Conservation (phyloP, 92 coral and sea anemone species). For the Virgularia gustaviana region DNA sequence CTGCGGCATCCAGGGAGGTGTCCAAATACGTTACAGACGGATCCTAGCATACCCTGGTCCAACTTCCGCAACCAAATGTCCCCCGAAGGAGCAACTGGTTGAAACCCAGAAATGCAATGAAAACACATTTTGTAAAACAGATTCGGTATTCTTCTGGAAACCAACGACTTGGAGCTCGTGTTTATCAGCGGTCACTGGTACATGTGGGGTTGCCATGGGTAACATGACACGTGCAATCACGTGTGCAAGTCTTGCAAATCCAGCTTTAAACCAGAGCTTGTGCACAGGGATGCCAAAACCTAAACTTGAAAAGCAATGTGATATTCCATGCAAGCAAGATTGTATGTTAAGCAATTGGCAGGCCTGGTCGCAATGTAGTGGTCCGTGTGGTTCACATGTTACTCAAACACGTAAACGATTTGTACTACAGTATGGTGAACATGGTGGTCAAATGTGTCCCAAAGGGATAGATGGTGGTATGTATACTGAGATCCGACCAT, state of each 20-base stretch:
- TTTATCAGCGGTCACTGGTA: slow-evolving; percentile 7
- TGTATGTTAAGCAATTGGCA: slow-evolving; percentile 21
- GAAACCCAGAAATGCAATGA: slow-evolving; percentile 22
- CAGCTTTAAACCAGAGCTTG: neutral
- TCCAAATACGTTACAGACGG: slow-evolving; percentile 4
- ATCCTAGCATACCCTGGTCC: slow-evolving; percentile 13
- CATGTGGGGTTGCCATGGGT: slow-evolving; percentile 10
- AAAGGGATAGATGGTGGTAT: neutral
- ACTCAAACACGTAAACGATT: slow-evolving; percentile 11
- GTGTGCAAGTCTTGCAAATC: neutral
- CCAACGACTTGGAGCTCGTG: slow-evolving; percentile 7
- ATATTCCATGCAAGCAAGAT: slow-evolving; percentile 19
- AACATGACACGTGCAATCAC: neutral
- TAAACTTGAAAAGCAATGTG: neutral
- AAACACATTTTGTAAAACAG: slow-evolving; percentile 1
- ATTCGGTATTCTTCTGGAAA: slow-evolving; percentile 6
- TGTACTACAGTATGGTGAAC: neutral
- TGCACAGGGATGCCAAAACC: slow-evolving; percentile 4
- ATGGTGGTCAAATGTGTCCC: slow-evolving; percentile 6
- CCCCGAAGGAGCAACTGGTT: neutral
- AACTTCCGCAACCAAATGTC: neutral
- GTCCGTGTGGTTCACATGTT: slow-evolving; percentile 1
- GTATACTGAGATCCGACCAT: neutral
- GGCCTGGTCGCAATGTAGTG: slow-evolving; percentile 7
- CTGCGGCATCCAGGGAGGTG: slow-evolving; percentile 24